Conservation (phyloP, 2,888 invertebrate genomes). For the Ryuthela nishihirai region DNA sequence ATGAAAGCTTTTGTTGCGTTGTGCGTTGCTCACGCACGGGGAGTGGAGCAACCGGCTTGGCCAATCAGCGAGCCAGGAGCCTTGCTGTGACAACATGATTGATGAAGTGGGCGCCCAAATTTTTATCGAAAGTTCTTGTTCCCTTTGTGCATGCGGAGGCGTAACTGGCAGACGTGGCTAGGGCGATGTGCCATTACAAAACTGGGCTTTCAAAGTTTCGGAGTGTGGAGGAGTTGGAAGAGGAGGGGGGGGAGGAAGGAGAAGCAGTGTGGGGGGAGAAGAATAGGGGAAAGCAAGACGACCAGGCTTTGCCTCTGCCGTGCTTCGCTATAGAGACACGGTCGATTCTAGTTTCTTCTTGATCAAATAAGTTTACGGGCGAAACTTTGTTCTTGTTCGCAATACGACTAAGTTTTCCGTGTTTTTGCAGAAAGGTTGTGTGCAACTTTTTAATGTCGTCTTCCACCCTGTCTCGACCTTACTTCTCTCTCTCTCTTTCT, state of each 20-base stretch:
- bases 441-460: neutral
- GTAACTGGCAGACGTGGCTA: slow-evolving; percentile 32
- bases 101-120: slow-evolving; percentile 40
- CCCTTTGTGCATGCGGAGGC: slow-evolving; percentile 34
- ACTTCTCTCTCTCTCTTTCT: neutral
- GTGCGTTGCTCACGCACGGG: slow-evolving; percentile 25
- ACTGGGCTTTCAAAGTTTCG: slow-evolving; percentile 38
- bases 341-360: slow-evolving; percentile 39
- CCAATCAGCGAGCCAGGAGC: slow-evolving; percentile 38
- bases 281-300: slow-evolving; percentile 3
- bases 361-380: slow-evolving; percentile 40
- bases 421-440: slow-evolving; percentile 22
- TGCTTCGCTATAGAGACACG: slow-evolving; percentile 34
- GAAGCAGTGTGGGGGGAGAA: slow-evolving; percentile 6
- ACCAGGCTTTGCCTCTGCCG: slow-evolving; percentile 17
- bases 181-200: slow-evolving; percentile 40
- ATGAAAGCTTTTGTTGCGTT: slow-evolving; percentile 37
- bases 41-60: slow-evolving; percentile 21
- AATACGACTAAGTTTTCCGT: slow-evolving; percentile 34
- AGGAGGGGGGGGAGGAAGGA: slow-evolving; percentile 14
- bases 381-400: slow-evolving; percentile 38
- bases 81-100: slow-evolving; percentile 40
- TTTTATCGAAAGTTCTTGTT: slow-evolving; percentile 41
- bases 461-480: neutral
- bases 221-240: slow-evolving; percentile 31